A percentile compares a stretch with the other conserved stretches of the same genome.
Conservation (phyloP, 2,888 invertebrate species). For the Pyrgus malvae region DNA sequence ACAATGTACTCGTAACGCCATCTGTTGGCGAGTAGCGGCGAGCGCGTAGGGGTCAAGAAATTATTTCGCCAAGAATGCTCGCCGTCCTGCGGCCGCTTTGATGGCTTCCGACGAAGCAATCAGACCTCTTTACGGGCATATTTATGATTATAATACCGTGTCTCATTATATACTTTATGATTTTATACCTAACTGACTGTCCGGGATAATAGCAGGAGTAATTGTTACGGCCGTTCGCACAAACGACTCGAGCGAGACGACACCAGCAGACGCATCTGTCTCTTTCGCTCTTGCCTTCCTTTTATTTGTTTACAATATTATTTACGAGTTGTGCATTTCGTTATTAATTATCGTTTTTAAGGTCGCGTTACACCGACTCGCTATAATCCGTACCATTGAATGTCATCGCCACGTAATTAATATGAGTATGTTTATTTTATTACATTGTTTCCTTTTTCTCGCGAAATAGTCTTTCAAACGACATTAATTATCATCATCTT, state of each 20-base stretch:
- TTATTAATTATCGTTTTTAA: constrained; percentile 33
- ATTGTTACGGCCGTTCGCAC: constrained; percentile 62
- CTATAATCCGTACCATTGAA: constrained; percentile 22
- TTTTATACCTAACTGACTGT: constrained; percentile 70
- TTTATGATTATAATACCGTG: constrained; percentile 81
- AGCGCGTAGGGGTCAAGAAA: constrained; percentile 66
- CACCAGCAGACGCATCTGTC: constrained; percentile 32
- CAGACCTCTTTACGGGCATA: constrained; percentile 78
- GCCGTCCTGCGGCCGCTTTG: constrained; percentile 74
- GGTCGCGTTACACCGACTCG: constrained; percentile 13
- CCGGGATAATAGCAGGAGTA: constrained; percentile 66
- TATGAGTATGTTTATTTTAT: constrained; percentile 22
- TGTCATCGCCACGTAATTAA: constrained; percentile 27
- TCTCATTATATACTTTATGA: constrained; percentile 79
- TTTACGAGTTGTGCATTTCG: constrained; percentile 23
- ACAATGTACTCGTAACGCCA: constrained; percentile 74
- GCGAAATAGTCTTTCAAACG: too few relatives aligned
- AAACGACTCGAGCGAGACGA: constrained; percentile 49
- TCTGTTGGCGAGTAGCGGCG: constrained; percentile 69
- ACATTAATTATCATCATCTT: too few relatives aligned
- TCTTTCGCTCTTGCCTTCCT: constrained; percentile 30
- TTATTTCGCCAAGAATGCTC: constrained; percentile 67
- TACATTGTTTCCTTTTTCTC: constrained; percentile 6
- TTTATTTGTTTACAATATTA: constrained; percentile 33
- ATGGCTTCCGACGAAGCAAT: constrained; percentile 79